phyloP scores from a whole-genome alignment of 2,113 vertebrate genomes.

The Papio anubis region DNA sequence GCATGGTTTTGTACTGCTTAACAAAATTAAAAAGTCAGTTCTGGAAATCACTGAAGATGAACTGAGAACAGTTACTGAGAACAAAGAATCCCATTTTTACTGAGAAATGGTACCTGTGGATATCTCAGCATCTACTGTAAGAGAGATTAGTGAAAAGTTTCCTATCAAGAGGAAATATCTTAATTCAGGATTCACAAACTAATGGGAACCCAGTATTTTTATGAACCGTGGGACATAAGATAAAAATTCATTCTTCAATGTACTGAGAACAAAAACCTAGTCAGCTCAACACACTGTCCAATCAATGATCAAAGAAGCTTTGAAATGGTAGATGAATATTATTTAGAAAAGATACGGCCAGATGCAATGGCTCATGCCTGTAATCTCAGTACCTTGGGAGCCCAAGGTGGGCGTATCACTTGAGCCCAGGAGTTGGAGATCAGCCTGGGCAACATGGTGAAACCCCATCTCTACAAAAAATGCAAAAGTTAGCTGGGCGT shows the following conservation, averaged over 20 bases:
- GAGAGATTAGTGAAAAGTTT: not conserved
- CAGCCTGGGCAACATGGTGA: too few species aligned
- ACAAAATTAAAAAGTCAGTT: not conserved
- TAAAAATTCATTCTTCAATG: constrained; percentile 19
- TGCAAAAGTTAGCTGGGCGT: too few species aligned
- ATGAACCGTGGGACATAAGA: not conserved
- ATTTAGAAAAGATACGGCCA: constrained; percentile 59
- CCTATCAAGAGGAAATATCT: not conserved
- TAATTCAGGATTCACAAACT: not conserved
- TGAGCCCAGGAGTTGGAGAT: too few species aligned
- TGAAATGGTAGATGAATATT: constrained; percentile 67
- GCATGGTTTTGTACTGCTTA: not conserved
- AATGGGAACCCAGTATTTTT: not conserved
- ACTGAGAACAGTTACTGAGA: not conserved
- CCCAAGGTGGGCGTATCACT: too few species aligned
- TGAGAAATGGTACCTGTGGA: not conserved
- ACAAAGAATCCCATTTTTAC: constrained; percentile 33
- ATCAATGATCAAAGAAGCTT: constrained; percentile 64
- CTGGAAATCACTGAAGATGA: not conserved
- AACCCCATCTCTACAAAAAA: too few species aligned
- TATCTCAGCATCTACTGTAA: not conserved
- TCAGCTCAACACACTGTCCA: constrained; percentile 42
- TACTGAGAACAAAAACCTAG: constrained; percentile 37
- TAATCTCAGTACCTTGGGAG: too few species aligned
- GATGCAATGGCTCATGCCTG: too few species aligned